Evolutionary conservation across 2,797 vertebrate genomes (phyloP).

Genomic region (Dendrocincla fuliginosa): DNA sequence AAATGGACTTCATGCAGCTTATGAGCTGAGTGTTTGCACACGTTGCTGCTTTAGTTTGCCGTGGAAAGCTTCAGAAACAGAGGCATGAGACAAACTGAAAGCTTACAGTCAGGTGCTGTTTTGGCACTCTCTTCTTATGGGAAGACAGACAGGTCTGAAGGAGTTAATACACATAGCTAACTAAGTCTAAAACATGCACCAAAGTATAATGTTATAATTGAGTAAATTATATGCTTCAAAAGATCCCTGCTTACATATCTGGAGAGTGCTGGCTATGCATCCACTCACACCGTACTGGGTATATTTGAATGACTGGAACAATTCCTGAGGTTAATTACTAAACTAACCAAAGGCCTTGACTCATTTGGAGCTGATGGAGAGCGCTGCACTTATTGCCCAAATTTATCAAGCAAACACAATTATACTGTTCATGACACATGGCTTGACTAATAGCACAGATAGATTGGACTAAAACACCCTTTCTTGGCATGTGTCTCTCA

Average conservation of each 20-base stretch:
- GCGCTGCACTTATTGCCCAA: background rate
- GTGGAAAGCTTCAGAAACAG: background rate
- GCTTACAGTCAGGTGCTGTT: background rate
- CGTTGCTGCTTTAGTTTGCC: background rate
- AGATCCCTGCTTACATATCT: slow-evolving; percentile 26
- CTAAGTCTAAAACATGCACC: background rate
- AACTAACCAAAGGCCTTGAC: slow-evolving; percentile 18
- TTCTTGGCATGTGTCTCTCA: background rate
- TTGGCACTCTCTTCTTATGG: background rate
- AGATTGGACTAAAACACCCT: background rate
- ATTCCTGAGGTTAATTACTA: slow-evolving; percentile 45
- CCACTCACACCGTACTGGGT: background rate
- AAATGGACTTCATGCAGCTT: background rate
- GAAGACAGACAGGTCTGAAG: background rate
- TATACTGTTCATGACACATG: slow-evolving; percentile 4
- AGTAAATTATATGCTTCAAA: slow-evolving; percentile 55
- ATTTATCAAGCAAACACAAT: slow-evolving; percentile 25
- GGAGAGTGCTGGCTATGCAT: background rate
- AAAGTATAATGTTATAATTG: background rate
- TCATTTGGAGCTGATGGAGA: slow-evolving; percentile 28
- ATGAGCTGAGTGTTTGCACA: background rate
- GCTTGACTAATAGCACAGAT: background rate
- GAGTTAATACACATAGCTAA: slow-evolving; percentile 14
- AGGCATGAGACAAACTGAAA: background rate
- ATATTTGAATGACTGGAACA: slow-evolving; percentile 31